phyloP scores from a whole-genome alignment of 1,140 invertebrate genomes.

The Hormaphis cornu region DNA sequence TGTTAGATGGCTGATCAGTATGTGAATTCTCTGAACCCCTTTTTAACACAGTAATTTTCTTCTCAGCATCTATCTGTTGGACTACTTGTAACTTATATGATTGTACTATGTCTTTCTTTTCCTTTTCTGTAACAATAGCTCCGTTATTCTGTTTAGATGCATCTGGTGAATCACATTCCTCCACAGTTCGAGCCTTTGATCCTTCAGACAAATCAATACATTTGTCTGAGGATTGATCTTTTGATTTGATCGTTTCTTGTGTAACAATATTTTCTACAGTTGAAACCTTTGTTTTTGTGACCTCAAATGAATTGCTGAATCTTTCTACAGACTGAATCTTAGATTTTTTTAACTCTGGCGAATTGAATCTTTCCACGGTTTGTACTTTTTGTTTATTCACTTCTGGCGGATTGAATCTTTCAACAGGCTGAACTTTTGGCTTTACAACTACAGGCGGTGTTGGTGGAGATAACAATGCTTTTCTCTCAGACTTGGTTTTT shows the following conservation, averaged over 20 bases:
- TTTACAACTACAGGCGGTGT: not conserved
- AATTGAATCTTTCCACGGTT: not conserved
- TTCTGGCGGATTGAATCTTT: not conserved
- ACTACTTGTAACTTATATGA: not conserved
- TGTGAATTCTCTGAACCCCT: not conserved
- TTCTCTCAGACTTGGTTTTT: slow-evolving; percentile 10
- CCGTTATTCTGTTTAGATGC: not conserved
- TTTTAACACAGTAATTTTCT: slow-evolving; percentile 20
- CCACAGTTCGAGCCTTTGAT: not conserved
- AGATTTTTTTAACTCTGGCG: not conserved
- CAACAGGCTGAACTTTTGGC: not conserved
- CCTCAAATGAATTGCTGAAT: not conserved
- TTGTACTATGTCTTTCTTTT: not conserved
- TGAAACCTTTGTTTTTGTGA: too few species aligned
- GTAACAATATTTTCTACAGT: too few species aligned
- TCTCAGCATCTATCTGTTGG: not conserved
- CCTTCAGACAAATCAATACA: not conserved
- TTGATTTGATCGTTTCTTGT: not conserved
- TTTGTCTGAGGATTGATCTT: not conserved
- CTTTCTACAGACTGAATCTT: not conserved
- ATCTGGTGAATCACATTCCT: not conserved
- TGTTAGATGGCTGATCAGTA: not conserved
- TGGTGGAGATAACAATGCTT: not conserved
- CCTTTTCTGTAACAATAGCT: not conserved
- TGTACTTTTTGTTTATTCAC: not conserved